Conservation (phyloP, 2,797 vertebrate genomes). For the Mastacembelus armatus region DNA sequence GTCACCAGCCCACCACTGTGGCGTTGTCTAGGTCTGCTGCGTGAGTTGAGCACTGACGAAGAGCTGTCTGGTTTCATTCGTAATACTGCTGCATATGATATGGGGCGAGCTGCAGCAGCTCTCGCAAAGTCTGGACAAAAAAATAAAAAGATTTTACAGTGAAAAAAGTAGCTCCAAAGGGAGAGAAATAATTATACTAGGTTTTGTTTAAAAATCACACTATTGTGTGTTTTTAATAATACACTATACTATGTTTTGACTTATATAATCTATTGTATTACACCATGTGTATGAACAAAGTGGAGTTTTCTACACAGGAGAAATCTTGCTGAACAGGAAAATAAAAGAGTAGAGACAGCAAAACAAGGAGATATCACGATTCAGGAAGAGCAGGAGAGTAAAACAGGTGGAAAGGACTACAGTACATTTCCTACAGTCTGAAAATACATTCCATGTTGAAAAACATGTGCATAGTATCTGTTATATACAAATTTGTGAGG, state of each 20-base stretch:
- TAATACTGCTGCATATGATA: constrained; percentile 90
- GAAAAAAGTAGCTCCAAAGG: constrained; percentile 13
- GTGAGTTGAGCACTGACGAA: constrained; percentile 82
- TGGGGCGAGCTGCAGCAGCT: constrained; percentile 86
- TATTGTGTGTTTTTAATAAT: too few species aligned
- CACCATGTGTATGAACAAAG: too few species aligned
- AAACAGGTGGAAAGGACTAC: constrained; percentile 14
- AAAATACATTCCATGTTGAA: constrained; percentile 7
- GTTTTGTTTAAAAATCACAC: too few species aligned
- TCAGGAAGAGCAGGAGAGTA: constrained; percentile 20
- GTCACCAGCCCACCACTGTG: constrained; percentile 74
- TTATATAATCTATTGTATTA: neutral
- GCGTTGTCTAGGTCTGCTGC: constrained; percentile 84
- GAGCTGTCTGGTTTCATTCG: constrained; percentile 90
- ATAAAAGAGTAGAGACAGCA: constrained; percentile 5
- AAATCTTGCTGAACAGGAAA: constrained; percentile 6
- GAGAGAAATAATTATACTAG: too few species aligned
- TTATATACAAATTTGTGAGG: too few species aligned
- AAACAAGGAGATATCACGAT: constrained; percentile 12
- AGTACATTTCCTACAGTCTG: constrained; percentile 12
- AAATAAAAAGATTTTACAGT: too few species aligned
- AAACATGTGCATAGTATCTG: neutral
- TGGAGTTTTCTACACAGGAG: neutral
- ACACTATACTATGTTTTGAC: neutral
- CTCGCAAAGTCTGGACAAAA: constrained; percentile 82